Evolutionary conservation across 1,140 invertebrate genomes (phyloP).

Genomic region (Acromyrmex heyeri): DNA sequence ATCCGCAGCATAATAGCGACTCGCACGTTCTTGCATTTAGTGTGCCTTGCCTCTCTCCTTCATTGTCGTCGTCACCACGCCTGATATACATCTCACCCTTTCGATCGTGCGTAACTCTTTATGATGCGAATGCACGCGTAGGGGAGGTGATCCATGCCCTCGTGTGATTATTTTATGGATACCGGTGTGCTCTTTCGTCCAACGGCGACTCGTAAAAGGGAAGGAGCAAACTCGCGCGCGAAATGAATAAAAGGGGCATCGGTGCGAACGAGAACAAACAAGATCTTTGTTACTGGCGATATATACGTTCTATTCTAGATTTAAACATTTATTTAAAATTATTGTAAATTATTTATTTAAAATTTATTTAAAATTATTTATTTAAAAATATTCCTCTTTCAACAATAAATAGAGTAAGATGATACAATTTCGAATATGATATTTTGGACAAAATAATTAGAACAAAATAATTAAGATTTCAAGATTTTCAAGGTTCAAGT

Average conservation of each 20-base stretch:
- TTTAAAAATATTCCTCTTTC: no score
- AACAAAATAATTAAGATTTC: no score
- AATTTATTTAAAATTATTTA: no score
- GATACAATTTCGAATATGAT: no score
- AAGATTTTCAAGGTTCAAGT: no score
- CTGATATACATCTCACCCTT: conserved; percentile 69
- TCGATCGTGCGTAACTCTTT: conserved; percentile 66
- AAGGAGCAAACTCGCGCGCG: not conserved
- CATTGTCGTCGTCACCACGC: conserved; percentile 60
- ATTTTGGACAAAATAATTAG: no score
- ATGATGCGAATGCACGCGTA: conserved; percentile 58
- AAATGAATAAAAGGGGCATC: not conserved
- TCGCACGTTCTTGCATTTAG: conserved; percentile 72
- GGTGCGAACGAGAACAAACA: conserved; percentile 24
- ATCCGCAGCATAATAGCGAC: conserved; percentile 70
- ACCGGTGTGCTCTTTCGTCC: conserved; percentile 16
- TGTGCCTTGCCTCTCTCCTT: conserved; percentile 45
- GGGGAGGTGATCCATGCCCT: not conserved
- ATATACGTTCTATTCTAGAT: not conserved
- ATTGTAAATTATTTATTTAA: no score
- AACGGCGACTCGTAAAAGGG: conserved; percentile 12
- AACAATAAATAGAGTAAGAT: no score
- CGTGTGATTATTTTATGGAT: conserved; percentile 65
- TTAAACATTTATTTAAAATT: no score
- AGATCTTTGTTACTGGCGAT: conserved; percentile 40